Conservation (phyloP, 2,888 invertebrate species). For the Empis livida region DNA sequence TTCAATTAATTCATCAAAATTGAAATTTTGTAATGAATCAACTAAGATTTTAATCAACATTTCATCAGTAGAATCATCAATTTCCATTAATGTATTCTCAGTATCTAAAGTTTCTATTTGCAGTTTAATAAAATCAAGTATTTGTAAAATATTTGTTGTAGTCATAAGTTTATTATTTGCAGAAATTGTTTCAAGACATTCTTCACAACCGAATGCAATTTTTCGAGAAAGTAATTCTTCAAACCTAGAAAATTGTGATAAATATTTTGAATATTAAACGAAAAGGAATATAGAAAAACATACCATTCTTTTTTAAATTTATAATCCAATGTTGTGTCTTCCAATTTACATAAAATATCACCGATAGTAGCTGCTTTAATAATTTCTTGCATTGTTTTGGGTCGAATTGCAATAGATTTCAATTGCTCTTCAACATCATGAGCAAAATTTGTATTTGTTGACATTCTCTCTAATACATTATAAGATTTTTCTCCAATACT, state of each 20-base stretch:
- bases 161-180: conserved; percentile 17
- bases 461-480: conserved; percentile 19
- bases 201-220: conserved; percentile 21
- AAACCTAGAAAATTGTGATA: no score
- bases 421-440: conserved; percentile 23
- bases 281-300: background rate
- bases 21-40: conserved; percentile 17
- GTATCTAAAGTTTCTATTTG: background rate
- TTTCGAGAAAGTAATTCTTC: conserved; percentile 21
- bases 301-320: conserved; percentile 15
- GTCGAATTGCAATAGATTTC: conserved; percentile 20
- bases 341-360: conserved; percentile 20
- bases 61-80: conserved; percentile 11
- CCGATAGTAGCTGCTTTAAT: conserved; percentile 22
- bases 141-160: conserved; percentile 16
- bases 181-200: conserved; percentile 22
- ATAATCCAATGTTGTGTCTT: conserved; percentile 10
- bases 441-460: conserved; percentile 16
- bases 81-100: conserved; percentile 10
- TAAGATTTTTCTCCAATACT: conserved; percentile 21
- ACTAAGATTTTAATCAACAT: conserved; percentile 15
- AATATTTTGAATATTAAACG: no score
- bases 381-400: conserved; percentile 19
- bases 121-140: conserved; percentile 16
- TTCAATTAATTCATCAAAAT: conserved; percentile 13